Base-by-base conservation (phyloP, 2,888 invertebrate species). In the Rotaria magnacalcarata region DNA sequence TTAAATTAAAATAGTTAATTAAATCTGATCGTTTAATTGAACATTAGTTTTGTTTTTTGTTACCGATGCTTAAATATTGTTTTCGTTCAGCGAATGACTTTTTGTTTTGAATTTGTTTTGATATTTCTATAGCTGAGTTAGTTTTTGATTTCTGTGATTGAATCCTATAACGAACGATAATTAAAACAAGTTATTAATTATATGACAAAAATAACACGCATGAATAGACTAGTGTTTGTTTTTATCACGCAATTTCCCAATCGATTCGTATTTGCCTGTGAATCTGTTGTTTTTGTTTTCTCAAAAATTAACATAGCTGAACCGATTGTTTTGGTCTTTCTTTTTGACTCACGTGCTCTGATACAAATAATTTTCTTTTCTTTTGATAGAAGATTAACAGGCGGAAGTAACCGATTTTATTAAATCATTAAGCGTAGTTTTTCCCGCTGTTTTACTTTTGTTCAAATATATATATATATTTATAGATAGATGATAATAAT, bases 41-140 rank as follows among this genome's bases (percentile, higher is more conserved):
- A 47, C 0, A 2, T 14, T 11, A 24, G 50, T 10, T 6, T 80
- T n/a, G n/a, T n/a, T 34, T 34, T 34, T 34, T 34, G 1, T 34
- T 80, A 80, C 80, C 80, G 11, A 80, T 47, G 14, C 80, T 80
- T 47, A 80, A 80, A n/a, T 47, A 80, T 47, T 43, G 47, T 80
- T 80, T 80, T 47, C 80, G 67, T 67, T 80, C 47, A 11, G 47
- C 80, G 4, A 80, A 41, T 6, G 34, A 5, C 5, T 34, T 67
- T 43, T 80, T 47, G 2, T 80, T 47, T 47, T 47, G 21, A 24
- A 41, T 80, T n/a, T 8, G 11, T 80, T 80, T 47, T 2, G 80
- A 80, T 80, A n/a, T 47, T n/a, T n/a, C 80, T 4, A 10, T 43
- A 1, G 11, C 11, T 80, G 80, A 80, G 14, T 80, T 11, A 47